Conservation (phyloP, 1,140 invertebrate species). For the Chlorops oryzae region DNA sequence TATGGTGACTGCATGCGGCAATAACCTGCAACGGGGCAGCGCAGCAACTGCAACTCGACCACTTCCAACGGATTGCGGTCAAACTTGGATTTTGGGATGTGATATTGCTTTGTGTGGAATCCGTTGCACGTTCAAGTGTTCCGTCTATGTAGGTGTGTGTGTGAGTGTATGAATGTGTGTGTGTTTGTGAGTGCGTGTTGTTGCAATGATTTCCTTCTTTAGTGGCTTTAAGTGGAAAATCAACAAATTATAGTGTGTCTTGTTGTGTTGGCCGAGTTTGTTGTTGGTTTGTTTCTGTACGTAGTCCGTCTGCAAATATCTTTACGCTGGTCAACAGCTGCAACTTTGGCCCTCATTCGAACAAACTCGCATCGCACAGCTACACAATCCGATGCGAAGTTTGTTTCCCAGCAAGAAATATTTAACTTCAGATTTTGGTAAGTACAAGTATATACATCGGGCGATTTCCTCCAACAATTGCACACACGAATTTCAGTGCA, state of each 20-base stretch:
- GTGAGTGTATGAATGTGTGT: too few species aligned
- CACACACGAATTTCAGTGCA: background rate
- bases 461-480: background rate
- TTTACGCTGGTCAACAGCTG: background rate
- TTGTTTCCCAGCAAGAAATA: constrained; percentile 32
- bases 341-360: background rate
- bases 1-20: too few species aligned
- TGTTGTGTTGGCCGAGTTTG: constrained; percentile 8
- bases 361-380: background rate
- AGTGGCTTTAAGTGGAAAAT: constrained; percentile 23
- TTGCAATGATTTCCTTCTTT: background rate
- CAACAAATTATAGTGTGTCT: constrained; percentile 36
- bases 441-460: background rate
- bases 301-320: background rate
- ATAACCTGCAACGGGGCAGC: too few species aligned
- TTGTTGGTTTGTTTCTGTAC: background rate
- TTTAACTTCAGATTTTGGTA: constrained; percentile 36
- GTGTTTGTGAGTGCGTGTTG: constrained; percentile 13
- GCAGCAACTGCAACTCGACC: background rate
- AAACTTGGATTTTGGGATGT: background rate
- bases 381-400: constrained; percentile 14
- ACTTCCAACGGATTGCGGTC: background rate
- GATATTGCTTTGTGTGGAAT: too few species aligned
- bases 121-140: too few species aligned
- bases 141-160: too few species aligned